These are phyloP conservation scores for Macropodus opercularis DNA, from an alignment of 2,797 vertebrate species.

Conservation along the genomic window DNA sequence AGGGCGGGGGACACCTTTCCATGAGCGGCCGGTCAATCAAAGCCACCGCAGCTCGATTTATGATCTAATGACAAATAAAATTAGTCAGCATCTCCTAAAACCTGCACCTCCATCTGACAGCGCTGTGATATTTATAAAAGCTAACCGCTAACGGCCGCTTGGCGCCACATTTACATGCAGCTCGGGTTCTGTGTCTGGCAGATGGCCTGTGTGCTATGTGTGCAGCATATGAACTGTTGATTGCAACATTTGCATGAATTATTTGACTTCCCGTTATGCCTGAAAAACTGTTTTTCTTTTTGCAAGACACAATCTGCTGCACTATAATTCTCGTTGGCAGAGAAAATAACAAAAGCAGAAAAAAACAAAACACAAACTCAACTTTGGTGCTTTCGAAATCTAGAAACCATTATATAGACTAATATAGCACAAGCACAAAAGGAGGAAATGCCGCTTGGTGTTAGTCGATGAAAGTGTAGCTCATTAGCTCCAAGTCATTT, in stretches of 20 bases:
- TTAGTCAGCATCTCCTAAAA: not conserved
- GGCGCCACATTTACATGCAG: slow-evolving; percentile 49
- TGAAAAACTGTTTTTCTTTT: slow-evolving; percentile 31
- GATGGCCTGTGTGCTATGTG: slow-evolving; percentile 64
- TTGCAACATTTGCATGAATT: slow-evolving; percentile 76
- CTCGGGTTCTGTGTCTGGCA: slow-evolving; percentile 21
- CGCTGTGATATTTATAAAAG: slow-evolving; percentile 26
- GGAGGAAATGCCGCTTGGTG: not conserved
- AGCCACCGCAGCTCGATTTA: slow-evolving; percentile 16
- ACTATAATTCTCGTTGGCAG: slow-evolving; percentile 45
- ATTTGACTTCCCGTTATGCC: slow-evolving; percentile 61
- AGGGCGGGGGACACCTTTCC: not conserved
- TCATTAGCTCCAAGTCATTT: slow-evolving; percentile 8
- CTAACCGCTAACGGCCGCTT: slow-evolving; percentile 29
- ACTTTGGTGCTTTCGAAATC: slow-evolving; percentile 6
- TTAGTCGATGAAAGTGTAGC: not conserved
- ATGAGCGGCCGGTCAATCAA: slow-evolving; percentile 27
- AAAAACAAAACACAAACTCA: slow-evolving; percentile 16
- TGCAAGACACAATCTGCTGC: slow-evolving; percentile 55
- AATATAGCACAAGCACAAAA: not conserved
- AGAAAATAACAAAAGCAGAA: slow-evolving; percentile 15
- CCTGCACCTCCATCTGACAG: slow-evolving; percentile 16
- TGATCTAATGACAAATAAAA: slow-evolving; percentile 21
- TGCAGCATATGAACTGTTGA: slow-evolving; percentile 69
- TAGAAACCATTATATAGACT: slow-evolving; percentile 9